Conservation (phyloP, 2,888 invertebrate species). For the Dicycla oo region DNA sequence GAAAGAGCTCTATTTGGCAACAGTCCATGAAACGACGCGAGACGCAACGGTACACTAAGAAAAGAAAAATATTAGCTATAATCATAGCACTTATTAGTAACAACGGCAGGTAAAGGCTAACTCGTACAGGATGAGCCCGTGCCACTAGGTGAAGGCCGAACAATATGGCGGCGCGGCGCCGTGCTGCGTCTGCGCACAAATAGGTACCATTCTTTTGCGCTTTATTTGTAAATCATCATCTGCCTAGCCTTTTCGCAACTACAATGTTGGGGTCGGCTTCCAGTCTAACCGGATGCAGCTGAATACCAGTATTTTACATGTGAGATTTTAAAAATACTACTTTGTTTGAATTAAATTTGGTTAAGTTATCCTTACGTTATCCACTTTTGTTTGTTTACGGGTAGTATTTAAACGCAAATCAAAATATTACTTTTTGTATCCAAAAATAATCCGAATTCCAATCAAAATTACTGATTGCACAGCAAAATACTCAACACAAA, state of each 20-base stretch:
- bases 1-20: too few relatives aligned
- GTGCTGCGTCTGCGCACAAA: slow-evolving; percentile 57
- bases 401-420: not conserved
- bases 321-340: not conserved
- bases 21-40: too few relatives aligned
- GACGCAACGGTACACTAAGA: too few relatives aligned
- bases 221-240: not conserved
- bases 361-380: not conserved
- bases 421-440: too few relatives aligned
- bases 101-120: slow-evolving; percentile 29
- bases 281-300: not conserved
- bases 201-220: slow-evolving; percentile 17
- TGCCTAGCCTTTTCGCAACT: not conserved
- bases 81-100: slow-evolving; percentile 10
- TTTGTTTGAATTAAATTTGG: not conserved
- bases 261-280: not conserved
- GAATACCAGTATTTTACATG: not conserved
- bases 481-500: too few relatives aligned
- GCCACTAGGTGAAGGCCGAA: slow-evolving; percentile 68
- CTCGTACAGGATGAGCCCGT: slow-evolving; percentile 62
- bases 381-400: not conserved
- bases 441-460: too few relatives aligned
- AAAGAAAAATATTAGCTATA: too few relatives aligned
- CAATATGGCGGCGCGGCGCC: slow-evolving; percentile 63
- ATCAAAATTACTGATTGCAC: too few relatives aligned